Evolutionary conservation across 2,888 invertebrate species (phyloP).

Genomic region (Philereme transversata): DNA sequence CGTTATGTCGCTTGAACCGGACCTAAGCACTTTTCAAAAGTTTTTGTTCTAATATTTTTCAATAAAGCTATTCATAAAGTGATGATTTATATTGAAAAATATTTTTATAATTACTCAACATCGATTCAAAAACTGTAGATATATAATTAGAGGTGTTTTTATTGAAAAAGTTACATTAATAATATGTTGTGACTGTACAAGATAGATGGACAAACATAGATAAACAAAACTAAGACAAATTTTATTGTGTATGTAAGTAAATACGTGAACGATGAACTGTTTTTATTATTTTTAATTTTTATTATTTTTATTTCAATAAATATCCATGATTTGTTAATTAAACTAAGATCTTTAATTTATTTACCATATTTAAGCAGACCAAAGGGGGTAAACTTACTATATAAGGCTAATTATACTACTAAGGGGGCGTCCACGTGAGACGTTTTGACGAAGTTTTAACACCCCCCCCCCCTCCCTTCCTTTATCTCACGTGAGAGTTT

Average conservation of each 20-base stretch:
- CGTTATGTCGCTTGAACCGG: constrained; percentile 30
- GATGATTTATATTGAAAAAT: constrained; percentile 8
- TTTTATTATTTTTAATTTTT: constrained; percentile 84
- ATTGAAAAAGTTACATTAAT: not conserved
- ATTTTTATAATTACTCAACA: not conserved
- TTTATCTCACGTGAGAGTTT: too few relatives aligned
- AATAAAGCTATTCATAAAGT: not conserved
- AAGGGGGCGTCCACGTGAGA: too few relatives aligned
- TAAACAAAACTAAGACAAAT: constrained; percentile 78
- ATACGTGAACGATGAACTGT: constrained; percentile 81
- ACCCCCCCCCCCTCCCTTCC: too few relatives aligned
- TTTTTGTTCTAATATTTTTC: constrained; percentile 16
- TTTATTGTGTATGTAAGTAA: constrained; percentile 82
- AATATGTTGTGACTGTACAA: not conserved
- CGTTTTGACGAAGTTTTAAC: too few relatives aligned
- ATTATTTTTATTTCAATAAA: constrained; percentile 85
- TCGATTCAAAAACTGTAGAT: not conserved
- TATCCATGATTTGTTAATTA: constrained; percentile 84
- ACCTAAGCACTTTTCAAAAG: constrained; percentile 25
- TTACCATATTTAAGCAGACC: not conserved
- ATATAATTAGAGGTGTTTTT: not conserved
- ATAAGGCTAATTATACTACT: too few relatives aligned
- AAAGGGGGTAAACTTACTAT: not conserved
- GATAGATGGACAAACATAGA: constrained; percentile 69
- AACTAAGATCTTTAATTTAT: constrained; percentile 64